Percentiles rank a stretch among this genome's conserved stretches.
Evolutionary conservation across 2,113 vertebrate species (phyloP).

Genomic region (Lichenostomus cassidix): DNA sequence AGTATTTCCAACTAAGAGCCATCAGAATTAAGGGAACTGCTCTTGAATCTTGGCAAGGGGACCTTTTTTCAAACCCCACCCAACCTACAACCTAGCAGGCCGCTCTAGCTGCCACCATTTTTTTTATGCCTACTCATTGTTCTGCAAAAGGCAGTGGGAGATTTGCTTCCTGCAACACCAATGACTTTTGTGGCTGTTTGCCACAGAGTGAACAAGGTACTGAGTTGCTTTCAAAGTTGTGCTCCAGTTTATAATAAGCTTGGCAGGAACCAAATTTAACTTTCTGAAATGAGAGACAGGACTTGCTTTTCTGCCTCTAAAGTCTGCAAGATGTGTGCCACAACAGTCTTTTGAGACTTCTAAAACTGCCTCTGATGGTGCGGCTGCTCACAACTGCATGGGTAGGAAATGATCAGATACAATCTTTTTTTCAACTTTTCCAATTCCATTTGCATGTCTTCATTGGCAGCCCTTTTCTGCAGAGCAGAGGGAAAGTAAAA

Average conservation of each 20-base stretch:
- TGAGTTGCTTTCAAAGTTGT: background rate
- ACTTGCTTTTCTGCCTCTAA: background rate
- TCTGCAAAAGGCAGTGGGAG: constrained; percentile 27
- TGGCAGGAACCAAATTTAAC: background rate
- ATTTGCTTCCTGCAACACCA: constrained; percentile 36
- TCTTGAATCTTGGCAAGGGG: background rate
- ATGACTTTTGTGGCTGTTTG: constrained; percentile 28
- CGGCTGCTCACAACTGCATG: background rate
- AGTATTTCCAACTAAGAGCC: background rate
- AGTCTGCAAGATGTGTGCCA: background rate
- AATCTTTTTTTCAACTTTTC: background rate
- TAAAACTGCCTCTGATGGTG: background rate
- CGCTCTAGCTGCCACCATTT: background rate
- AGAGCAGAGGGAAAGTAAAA: background rate
- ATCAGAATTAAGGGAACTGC: background rate
- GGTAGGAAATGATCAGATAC: background rate
- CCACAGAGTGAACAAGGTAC: background rate
- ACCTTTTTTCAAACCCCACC: background rate
- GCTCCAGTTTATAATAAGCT: background rate
- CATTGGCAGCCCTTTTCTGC: background rate
- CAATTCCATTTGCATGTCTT: background rate
- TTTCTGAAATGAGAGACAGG: background rate
- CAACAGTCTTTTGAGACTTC: background rate
- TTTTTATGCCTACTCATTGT: constrained; percentile 26
- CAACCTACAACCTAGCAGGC: background rate